These are phyloP conservation scores for Cynodonichthys magdalenae DNA, from an alignment of 2,797 vertebrate genomes.

Conservation along the genomic window DNA sequence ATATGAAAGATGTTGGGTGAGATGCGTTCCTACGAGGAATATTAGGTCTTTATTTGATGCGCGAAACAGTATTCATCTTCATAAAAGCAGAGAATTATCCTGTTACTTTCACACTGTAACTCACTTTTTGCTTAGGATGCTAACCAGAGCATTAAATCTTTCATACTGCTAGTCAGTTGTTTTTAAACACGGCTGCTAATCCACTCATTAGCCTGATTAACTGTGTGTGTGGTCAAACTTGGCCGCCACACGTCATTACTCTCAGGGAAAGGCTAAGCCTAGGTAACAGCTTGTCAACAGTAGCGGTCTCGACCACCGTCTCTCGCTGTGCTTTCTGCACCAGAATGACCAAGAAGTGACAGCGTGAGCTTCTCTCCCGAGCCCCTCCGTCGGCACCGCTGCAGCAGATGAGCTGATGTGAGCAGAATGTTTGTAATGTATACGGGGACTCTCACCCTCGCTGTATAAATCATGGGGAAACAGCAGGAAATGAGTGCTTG, in stretches of 20 bases:
- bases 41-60: too few relatives aligned
- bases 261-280: conserved; percentile 46
- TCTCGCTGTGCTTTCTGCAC: conserved; percentile 47
- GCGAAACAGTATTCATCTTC: too few relatives aligned
- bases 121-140: conserved; percentile 12
- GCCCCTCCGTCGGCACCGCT: conserved; percentile 1
- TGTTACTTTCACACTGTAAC: conserved; percentile 3
- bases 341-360: conserved; percentile 40
- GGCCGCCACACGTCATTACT: conserved; percentile 66
- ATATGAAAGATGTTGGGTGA: too few relatives aligned
- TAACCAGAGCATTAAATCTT: conserved; percentile 41
- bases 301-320: conserved; percentile 58
- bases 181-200: conserved; percentile 44
- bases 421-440: conserved; percentile 51
- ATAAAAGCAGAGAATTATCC: neutral
- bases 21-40: too few relatives aligned
- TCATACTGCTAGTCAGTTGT: conserved; percentile 37
- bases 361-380: conserved; percentile 31
- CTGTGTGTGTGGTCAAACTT: conserved; percentile 49
- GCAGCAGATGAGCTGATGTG: conserved; percentile 3
- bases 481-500: conserved; percentile 62
- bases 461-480: conserved; percentile 58
- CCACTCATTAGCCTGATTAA: conserved; percentile 72
- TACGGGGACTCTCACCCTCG: conserved; percentile 17
- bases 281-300: conserved; percentile 69